Evolutionary conservation across 23 tunicate species (phyloP), one percentile per base, ranked within the genome.

Genomic region (Diplosoma virens): DNA sequence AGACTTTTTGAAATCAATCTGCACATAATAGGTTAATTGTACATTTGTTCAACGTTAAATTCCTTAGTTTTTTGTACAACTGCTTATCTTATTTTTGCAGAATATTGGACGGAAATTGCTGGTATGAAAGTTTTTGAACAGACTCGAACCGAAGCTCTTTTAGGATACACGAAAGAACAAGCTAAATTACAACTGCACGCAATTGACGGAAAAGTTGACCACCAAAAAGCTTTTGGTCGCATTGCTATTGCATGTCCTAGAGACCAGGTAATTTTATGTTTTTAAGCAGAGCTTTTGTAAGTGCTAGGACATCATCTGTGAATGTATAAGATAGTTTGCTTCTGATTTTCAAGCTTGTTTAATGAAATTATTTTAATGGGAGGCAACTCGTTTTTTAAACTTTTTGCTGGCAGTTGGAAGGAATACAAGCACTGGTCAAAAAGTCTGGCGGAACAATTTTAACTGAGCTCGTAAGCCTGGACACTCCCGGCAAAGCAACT

Each of bases 401-500:
- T 41, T 14, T 41, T 41, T 41, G 50, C 14, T 41, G 50, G 9
- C 78, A 85, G 73, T 75, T 90, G 20, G 82, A 83, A 29, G 86
- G 86, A 0, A 84, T 90, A 21, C 90, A 90, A 50, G 60, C 66
- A 2, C 32, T 64, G 30, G 97, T 76, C 0, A 79, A 72, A 26
- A 59, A 41, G 20, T 24, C 63, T 0, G 79, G 78, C 26, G 47
- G 70, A 47, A 80, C 56, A 59, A 84, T 90, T 27, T 47, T 90
- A 11, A 90, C 97, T 9, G 86, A 80, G 66, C 81, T 90, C n/a
- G 97, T 90, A 48, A 84, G 90, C 63, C 72, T 86, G 21, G 98
- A 93, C 30, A 94, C 98, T 0, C 98, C 98, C 17, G 98, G 98
- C 0, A 94, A 94, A 53, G 95, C 98, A 7, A 87, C 93, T 0